Evolutionary conservation across 2,113 vertebrate genomes (phyloP).

Genomic region (Brachyhypopomus gauderio): DNA sequence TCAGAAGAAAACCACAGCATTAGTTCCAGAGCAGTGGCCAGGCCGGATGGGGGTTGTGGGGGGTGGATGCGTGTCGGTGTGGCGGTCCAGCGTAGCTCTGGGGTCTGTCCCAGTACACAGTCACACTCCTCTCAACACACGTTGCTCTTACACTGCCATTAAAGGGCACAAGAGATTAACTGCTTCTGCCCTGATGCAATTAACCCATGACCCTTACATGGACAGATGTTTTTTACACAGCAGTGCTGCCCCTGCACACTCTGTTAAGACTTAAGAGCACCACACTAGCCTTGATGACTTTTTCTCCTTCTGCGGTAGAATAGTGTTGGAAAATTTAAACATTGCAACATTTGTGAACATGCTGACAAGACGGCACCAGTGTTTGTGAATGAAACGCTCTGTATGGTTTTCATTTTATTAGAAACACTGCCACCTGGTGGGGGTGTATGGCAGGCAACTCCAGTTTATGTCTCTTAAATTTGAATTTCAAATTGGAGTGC

Average conservation of each 20-base stretch:
- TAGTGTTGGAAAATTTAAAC: background rate
- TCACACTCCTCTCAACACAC: background rate
- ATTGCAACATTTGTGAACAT: background rate
- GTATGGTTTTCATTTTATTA: background rate
- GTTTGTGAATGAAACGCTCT: background rate
- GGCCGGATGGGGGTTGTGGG: too few species aligned
- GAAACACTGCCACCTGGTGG: slow-evolving; percentile 44
- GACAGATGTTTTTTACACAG: background rate
- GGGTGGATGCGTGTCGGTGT: too few species aligned
- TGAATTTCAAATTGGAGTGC: background rate
- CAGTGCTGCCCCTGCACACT: background rate
- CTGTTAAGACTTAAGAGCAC: background rate
- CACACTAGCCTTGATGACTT: background rate
- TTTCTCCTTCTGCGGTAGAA: background rate
- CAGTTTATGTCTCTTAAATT: background rate
- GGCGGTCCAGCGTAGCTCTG: background rate
- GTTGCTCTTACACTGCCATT: slow-evolving; percentile 14
- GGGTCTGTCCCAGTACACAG: background rate
- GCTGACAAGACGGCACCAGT: background rate
- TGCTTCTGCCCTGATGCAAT: background rate
- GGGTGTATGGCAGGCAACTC: background rate
- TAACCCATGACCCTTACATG: background rate
- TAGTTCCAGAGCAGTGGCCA: background rate
- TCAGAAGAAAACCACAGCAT: background rate
- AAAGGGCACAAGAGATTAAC: slow-evolving; percentile 12